Conservation (phyloP, 2,888 invertebrate genomes). For the Tachina lurida region DNA sequence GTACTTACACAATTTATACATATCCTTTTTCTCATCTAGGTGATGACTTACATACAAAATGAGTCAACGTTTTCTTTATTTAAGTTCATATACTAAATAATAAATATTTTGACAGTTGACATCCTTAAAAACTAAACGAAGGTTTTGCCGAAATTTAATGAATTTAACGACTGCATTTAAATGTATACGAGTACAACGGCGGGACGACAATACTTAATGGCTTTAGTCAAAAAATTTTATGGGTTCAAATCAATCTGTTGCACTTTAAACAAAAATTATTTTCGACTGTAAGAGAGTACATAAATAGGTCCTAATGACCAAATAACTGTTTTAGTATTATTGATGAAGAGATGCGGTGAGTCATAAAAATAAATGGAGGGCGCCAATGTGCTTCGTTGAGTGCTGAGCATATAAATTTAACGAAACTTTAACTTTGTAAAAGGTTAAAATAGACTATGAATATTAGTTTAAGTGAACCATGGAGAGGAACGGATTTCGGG, state of each 20-base stretch:
- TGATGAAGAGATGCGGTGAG: conserved; percentile 24
- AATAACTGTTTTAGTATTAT: conserved; percentile 13
- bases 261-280: not conserved
- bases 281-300: not conserved
- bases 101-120: conserved; percentile 50
- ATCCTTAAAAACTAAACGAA: conserved; percentile 53
- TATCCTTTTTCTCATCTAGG: conserved; percentile 20
- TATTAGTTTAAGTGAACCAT: conserved; percentile 83
- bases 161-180: conserved; percentile 8
- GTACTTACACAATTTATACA: not conserved
- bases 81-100: conserved; percentile 8
- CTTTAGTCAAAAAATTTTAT: not conserved
- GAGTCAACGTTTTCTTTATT: conserved; percentile 53
- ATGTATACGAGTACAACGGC: not conserved
- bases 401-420: conserved; percentile 74
- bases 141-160: conserved; percentile 25
- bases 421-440: conserved; percentile 80
- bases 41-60: conserved; percentile 45
- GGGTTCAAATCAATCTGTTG: not conserved
- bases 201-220: not conserved
- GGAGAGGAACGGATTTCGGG: conserved; percentile 83
- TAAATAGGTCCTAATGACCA: conserved; percentile 57
- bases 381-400: conserved; percentile 67
- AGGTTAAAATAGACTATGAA: conserved; percentile 79
- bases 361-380: conserved; percentile 62